Base-by-base conservation (phyloP, 2,888 invertebrate species). In the Choreutis nemorana region DNA sequence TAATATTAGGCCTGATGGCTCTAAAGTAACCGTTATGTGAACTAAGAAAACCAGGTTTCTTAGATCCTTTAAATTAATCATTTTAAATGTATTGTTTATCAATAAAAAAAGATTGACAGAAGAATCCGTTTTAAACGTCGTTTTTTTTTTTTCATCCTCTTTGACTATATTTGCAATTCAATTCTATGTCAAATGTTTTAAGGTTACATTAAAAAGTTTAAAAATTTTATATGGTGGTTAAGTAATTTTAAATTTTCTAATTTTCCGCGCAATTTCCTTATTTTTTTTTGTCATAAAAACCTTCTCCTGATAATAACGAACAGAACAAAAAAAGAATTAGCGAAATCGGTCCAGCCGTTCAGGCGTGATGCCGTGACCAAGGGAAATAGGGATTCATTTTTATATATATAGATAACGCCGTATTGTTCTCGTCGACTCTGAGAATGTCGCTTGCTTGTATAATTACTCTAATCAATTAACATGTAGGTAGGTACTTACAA, bases 21-120 rank as follows among this genome's bases (percentile, higher is more conserved):
- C 18, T 18, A 18, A 18, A 18, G 6, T 18, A 18, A 18, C 18
- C 18, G 18, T 18, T 5, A 18, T 18, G 18, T 18, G 18, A 6
- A 23, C 9, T 23, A 10, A 23, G 23, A 23, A 23, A 23, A 8
- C 9, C 23, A 23, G 23, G 5, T 23, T 23, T 23, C 9, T n/a
- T 23, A 23, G 7, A 23, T 10, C 23, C 23, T 23, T n/a, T 23
- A 9, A 9, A 10, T 5, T 9, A 23, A 10, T 9, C 5, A 23
- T 23, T 9, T 9, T 23, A 23, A 23, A 23, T 23, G 23, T 23
- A 23, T 23, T 23, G 5, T 18, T 23, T 23, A 23, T 23, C 23
- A 23, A 23, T 23, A 23, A 7, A 23, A 9, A 8, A 23, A 23
- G 4, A 9, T 9, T 9, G 23, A 23, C 10, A 6, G 23, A 23